Conservation (phyloP, 2,797 vertebrate genomes). For the Scomberomorus guttatus region DNA sequence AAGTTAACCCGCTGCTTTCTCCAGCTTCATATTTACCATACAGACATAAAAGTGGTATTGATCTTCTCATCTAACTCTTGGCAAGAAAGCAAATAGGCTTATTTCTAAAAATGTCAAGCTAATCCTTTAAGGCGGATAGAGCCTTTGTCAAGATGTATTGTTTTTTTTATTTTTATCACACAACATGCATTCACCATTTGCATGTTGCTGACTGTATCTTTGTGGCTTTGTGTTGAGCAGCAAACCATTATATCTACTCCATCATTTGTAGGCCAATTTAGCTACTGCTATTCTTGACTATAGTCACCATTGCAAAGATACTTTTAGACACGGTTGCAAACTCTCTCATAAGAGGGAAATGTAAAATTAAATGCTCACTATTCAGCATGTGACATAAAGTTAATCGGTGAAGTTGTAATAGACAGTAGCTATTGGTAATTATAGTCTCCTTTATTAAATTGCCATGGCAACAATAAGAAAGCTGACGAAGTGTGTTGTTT, state of each 20-base stretch:
- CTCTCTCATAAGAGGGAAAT: neutral
- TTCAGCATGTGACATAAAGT: neutral
- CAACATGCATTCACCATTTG: neutral
- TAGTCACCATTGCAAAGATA: neutral
- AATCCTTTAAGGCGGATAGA: neutral
- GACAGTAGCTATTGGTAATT: constrained; percentile 7
- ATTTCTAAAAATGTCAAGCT: neutral
- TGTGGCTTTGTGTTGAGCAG: neutral
- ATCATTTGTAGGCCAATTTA: neutral
- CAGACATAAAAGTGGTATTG: neutral
- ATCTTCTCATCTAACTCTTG: too few relatives aligned
- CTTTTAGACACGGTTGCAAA: neutral
- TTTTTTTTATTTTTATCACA: neutral
- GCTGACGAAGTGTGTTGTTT: constrained; percentile 13
- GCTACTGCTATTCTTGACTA: neutral
- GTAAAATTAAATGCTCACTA: neutral
- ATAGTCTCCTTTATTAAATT: neutral
- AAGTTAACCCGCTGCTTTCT: too few relatives aligned
- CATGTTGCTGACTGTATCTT: neutral
- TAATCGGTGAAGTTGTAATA: constrained; percentile 28
- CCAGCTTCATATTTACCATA: too few relatives aligned
- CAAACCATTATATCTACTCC: neutral
- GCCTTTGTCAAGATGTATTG: neutral
- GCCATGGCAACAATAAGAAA: neutral
- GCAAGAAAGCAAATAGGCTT: neutral